These are phyloP conservation scores for Phataginus tetradactyla DNA, from an alignment of 2,797 vertebrate species.

Conservation along the genomic window DNA sequence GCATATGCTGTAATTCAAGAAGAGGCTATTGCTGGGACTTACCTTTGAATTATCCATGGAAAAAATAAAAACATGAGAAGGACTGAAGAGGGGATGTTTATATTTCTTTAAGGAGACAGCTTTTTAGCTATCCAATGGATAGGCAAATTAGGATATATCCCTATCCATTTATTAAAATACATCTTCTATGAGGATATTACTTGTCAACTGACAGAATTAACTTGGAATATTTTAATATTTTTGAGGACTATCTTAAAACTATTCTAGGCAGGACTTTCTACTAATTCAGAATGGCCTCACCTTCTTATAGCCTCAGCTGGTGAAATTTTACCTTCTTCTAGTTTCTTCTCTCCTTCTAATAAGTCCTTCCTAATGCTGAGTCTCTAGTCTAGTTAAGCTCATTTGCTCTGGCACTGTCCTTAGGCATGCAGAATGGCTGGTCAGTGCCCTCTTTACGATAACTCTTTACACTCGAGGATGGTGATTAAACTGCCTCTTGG, in stretches of 20 bases:
- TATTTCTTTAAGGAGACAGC: background rate
- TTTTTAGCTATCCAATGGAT: background rate
- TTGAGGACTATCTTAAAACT: slow-evolving; percentile 17
- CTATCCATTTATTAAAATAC: slow-evolving; percentile 12
- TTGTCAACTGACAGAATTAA: background rate
- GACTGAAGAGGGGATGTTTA: background rate
- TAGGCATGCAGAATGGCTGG: slow-evolving; percentile 49
- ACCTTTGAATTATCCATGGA: slow-evolving; percentile 12
- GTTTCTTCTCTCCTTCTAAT: slow-evolving; percentile 26
- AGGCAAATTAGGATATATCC: slow-evolving; percentile 32
- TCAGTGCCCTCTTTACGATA: slow-evolving; percentile 67
- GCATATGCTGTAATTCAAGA: background rate
- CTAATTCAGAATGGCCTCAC: background rate
- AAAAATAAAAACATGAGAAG: slow-evolving; percentile 26
- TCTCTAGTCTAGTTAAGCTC: slow-evolving; percentile 50
- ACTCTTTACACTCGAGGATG: slow-evolving; percentile 57
- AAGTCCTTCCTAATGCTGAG: background rate
- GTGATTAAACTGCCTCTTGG: slow-evolving; percentile 65
- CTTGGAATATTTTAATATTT: background rate
- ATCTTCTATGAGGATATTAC: background rate
- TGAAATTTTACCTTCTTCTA: slow-evolving; percentile 3
- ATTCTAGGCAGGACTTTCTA: slow-evolving; percentile 9
- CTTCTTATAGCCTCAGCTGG: background rate
- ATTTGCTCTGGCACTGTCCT: slow-evolving; percentile 52
- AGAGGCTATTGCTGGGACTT: background rate